phyloP scores from a whole-genome alignment of 2,888 invertebrate genomes.

The Diaperis boleti region DNA sequence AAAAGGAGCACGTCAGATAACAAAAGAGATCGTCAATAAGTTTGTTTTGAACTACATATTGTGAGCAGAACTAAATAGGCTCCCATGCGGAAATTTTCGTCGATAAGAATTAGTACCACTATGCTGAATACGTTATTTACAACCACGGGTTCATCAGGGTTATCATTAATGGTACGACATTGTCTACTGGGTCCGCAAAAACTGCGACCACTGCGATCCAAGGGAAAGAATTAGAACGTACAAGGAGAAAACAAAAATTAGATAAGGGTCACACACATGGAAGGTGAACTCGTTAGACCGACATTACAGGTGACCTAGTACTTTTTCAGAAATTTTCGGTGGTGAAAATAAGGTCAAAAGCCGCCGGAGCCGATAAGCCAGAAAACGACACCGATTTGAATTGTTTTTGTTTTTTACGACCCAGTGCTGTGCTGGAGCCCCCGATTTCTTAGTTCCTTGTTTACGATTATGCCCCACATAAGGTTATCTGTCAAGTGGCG shows the following conservation, averaged over 20 bases:
- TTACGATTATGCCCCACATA: too few relatives aligned
- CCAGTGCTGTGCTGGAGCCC: too few relatives aligned
- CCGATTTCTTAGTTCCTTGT: too few relatives aligned
- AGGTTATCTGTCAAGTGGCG: too few relatives aligned
- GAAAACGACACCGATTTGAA: too few relatives aligned
- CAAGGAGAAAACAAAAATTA: conserved; percentile 3
- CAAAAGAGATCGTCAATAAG: neutral
- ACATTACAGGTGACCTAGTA: conserved; percentile 13
- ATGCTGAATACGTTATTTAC: conserved; percentile 12
- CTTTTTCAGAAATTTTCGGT: too few relatives aligned
- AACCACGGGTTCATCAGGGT: conserved; percentile 5
- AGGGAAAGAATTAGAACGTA: conserved; percentile 2
- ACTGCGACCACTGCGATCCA: neutral
- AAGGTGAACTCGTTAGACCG: conserved; percentile 26
- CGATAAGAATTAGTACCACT: neutral
- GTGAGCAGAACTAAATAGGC: neutral
- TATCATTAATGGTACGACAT: conserved; percentile 20
- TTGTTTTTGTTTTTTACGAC: too few relatives aligned
- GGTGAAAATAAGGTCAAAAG: too few relatives aligned
- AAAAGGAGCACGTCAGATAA: neutral
- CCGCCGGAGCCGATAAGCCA: too few relatives aligned
- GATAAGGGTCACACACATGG: conserved; percentile 28
- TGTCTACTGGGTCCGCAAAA: conserved; percentile 19
- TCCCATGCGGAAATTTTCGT: conserved; percentile 5
- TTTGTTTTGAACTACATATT: neutral